Percentiles rank a stretch among this genome's conserved stretches.
phyloP scores from a whole-genome alignment of 2,888 invertebrate species.

The Agrochola litura region DNA sequence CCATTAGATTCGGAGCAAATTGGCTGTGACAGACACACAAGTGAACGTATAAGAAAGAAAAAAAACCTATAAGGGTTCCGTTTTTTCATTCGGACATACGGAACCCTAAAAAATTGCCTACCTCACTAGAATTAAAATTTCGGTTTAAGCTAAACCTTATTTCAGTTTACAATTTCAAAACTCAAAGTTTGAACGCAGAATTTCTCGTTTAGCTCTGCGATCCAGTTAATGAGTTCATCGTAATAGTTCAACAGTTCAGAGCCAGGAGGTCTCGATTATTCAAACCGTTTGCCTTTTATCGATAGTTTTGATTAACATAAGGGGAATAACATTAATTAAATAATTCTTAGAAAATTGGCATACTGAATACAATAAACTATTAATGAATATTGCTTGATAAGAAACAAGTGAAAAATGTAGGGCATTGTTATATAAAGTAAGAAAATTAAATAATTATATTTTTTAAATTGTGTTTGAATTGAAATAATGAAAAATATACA shows the following conservation, averaged over 20 bases:
- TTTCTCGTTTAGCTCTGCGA: conserved; percentile 12
- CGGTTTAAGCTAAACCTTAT: conserved; percentile 1
- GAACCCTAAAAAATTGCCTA: background rate
- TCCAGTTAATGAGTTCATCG: conserved; percentile 40
- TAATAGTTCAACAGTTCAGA: conserved; percentile 32
- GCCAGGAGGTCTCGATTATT: conserved; percentile 39
- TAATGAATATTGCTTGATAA: background rate
- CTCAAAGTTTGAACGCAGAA: conserved; percentile 1
- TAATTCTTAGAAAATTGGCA: background rate
- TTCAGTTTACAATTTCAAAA: conserved; percentile 28
- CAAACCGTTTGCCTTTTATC: conserved; percentile 36
- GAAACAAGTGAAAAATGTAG: background rate
- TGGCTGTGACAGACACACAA: no score
- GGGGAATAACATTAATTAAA: no score
- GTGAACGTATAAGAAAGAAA: no score
- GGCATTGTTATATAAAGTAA: background rate
- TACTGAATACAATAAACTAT: background rate
- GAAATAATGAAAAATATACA: background rate
- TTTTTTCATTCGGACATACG: no score
- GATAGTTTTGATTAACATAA: conserved; percentile 34
- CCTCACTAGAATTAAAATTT: background rate
- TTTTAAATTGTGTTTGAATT: background rate
- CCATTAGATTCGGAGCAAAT: no score
- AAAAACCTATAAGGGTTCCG: no score
- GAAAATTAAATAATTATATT: background rate